Evolutionary conservation across 2,888 invertebrate species (phyloP).

Genomic region (Molanna angustata): DNA sequence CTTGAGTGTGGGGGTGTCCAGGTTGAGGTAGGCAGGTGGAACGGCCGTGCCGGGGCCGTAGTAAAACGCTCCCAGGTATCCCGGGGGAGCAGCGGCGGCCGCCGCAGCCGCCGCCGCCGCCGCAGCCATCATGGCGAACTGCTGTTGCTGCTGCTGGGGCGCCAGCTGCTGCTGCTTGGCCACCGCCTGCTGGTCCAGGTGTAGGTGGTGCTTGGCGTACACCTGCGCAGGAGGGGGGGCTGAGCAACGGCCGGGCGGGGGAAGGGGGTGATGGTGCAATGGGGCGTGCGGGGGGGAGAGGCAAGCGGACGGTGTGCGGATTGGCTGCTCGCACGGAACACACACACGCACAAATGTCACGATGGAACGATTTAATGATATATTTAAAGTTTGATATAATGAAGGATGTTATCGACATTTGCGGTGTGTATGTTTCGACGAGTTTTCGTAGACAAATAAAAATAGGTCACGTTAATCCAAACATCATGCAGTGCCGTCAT

Average conservation of each 20-base stretch:
- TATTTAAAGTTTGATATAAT: too few species aligned
- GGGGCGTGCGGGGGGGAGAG: too few species aligned
- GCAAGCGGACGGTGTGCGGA: too few species aligned
- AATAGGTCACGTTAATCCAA: too few species aligned
- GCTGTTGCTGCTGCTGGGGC: neutral
- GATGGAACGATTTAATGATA: too few species aligned
- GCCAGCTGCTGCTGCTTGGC: conserved; percentile 10
- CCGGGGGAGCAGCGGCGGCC: conserved; percentile 39
- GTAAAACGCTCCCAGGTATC: conserved; percentile 39
- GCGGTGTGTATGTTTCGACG: too few species aligned
- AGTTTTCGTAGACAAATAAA: too few species aligned
- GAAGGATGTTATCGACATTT: too few species aligned
- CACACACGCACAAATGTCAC: too few species aligned
- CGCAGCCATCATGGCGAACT: neutral
- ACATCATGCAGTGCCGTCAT: too few species aligned
- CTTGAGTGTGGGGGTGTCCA: conserved; percentile 67
- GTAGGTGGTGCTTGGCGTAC: conserved; percentile 27
- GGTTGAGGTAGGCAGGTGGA: conserved; percentile 51
- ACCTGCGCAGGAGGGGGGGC: conserved; percentile 20
- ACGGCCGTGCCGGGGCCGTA: conserved; percentile 47
- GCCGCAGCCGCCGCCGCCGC: conserved; percentile 39
- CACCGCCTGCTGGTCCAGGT: conserved; percentile 36
- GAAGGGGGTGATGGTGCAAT: neutral
- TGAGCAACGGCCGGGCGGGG: conserved; percentile 13
- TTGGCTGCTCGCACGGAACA: too few species aligned